phyloP scores from a whole-genome alignment of 1,140 invertebrate species.

The Lanistes nyassanus region DNA sequence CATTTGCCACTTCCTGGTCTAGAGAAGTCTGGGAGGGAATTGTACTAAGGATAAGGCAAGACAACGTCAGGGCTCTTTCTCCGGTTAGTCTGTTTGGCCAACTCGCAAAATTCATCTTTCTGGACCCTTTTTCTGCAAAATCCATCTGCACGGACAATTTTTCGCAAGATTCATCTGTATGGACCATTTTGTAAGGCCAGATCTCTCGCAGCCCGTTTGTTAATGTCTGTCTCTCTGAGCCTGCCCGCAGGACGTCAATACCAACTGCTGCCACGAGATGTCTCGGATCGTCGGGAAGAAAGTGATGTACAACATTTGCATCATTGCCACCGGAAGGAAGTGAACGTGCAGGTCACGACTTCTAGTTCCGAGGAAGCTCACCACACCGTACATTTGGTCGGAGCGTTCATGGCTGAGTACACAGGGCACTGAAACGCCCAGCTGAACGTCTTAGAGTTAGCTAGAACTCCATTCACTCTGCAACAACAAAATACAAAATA shows the following conservation, averaged over 20 bases:
- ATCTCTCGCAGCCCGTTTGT: too few species aligned
- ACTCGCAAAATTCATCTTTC: too few species aligned
- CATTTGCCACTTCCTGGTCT: too few species aligned
- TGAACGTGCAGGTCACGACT: background rate
- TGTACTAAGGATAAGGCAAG: background rate
- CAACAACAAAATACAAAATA: conserved; percentile 17
- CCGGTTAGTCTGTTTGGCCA: too few species aligned
- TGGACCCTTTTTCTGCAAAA: too few species aligned
- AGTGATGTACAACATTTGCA: background rate
- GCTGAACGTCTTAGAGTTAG: conserved; percentile 40
- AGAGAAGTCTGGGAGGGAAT: background rate
- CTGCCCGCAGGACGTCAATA: background rate
- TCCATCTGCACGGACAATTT: too few species aligned
- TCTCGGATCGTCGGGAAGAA: too few species aligned
- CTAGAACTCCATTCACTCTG: conserved; percentile 45
- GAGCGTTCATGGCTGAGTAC: conserved; percentile 37
- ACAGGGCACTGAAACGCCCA: conserved; percentile 40
- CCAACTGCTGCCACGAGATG: too few species aligned
- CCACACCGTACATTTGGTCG: conserved; percentile 44
- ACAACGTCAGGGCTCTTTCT: background rate
- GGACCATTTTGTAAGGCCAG: too few species aligned
- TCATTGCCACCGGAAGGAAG: background rate
- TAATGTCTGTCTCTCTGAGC: background rate
- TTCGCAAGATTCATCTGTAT: too few species aligned
- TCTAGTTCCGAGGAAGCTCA: conserved; percentile 4